Evolutionary conservation across 2,113 vertebrate species (phyloP), one percentile per base, ranked within the genome.

Genomic region (Axis porcinus): DNA sequence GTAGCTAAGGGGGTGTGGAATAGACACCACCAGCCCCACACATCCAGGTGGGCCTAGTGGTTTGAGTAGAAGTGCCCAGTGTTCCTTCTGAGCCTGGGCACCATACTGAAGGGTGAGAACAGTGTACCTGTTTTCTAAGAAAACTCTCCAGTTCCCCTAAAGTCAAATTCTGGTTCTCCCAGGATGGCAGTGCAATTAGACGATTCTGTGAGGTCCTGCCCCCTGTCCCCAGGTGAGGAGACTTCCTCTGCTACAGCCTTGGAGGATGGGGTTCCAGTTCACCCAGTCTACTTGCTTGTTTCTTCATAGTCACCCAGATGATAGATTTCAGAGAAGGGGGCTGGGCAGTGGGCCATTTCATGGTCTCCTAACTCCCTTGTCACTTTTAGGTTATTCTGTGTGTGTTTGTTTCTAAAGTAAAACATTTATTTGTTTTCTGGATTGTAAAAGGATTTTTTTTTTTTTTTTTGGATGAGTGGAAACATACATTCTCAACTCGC

Each of bases 351-450:
- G 45, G 19, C 7, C 7, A 1, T 15, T 19, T 67, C 12, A 15
- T 40, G 40, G 16, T 21, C 25, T 36, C 40, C 1, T 12, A 8
- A 27, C 43, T 45, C 55, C 55, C 54, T 62, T 57, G 27, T n/a
- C 23, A 55, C 58, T 92, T 57, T 30, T 9, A 91, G 30, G 27
- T 36, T 30, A 62, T 64, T 33, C 74, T 76, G 10, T 5, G 70
- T 95, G 55, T 33, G 43, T 83, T 86, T 50, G 7, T 81, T 81
- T 96, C 91, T 40, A 79, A 64, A 84, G 88, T 28, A 93, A 62
- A 58, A n/a, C 4, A 50, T 33, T 50, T 97, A 28, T 86, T 87
- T 81, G 25, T 50, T 74, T 93, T 92, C 60, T 57, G 82, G 6
- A 30, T 45, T 58, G 79, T 76, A 36, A 7, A 91, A 78, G 55